Evolutionary conservation across 2,113 vertebrate species (phyloP), one percentile per base, ranked within the genome.

Genomic region (Marmota monax): DNA sequence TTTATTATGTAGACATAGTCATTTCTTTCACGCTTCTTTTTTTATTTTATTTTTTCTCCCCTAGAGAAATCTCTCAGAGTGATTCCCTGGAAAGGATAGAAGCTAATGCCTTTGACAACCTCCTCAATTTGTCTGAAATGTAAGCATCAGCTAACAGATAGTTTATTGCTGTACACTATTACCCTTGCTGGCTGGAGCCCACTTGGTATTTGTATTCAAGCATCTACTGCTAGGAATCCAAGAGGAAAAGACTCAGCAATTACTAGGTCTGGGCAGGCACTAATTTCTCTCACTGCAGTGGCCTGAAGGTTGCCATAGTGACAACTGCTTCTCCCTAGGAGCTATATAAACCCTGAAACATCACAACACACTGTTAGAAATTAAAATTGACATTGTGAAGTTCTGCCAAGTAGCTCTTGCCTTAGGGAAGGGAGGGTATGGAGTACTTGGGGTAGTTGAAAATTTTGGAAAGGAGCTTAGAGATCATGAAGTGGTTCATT

Each of bases 1-100:
- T 83, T 92, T 82, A n/a, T 82, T 67, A 92, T 70, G 65, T 23
- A 48, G 58, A 72, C 7, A 48, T 4, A 4, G 42, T 95, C 76
- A 78, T 95, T 80, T 96, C 84, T 94, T 95, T 96, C 86, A 97
- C 67, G 89, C 89, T 80, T 93, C 63, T 67, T 80, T 0, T 86
- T 56, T 78, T 16, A 58, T 23, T 53, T 73, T 53, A 63, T 63
- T 87, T 70, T 37, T 93, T 98, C 90, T 98, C 67, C 95, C 97
- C 82, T 92, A 99, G 99, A 98, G 99, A 99, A 98, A 99, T 99
- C 95, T 99, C 99, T 96, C 99, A 99, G 98, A 99, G 99, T 2
- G 98, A 99, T 97, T 98, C 99, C 93, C 98, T 99, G 98, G 98
- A 99, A 95, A 98, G 93, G 96, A 99, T 99, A 96, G 98, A 98